phyloP scores from a whole-genome alignment of 1,140 invertebrate genomes.

The Caenorhabditis latens region DNA sequence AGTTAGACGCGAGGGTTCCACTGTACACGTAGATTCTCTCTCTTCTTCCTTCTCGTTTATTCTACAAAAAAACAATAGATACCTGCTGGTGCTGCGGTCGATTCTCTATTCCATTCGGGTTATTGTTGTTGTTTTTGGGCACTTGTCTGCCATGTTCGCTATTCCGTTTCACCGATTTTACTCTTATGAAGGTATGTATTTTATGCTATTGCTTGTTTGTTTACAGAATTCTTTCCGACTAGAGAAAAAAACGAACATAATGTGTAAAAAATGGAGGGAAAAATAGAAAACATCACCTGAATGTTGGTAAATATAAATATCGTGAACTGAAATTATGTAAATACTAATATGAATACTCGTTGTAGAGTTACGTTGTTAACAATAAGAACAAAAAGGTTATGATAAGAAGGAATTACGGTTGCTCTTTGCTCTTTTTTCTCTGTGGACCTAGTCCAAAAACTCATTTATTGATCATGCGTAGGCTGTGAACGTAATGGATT shows the following conservation, averaged over 20 bases:
- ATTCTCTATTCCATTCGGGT: neutral
- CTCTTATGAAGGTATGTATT: conserved; percentile 26
- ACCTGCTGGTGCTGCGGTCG: neutral
- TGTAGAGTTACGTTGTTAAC: neutral
- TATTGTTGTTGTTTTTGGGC: neutral
- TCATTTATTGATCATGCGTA: neutral
- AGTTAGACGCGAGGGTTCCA: conserved; percentile 13
- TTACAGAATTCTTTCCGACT: neutral
- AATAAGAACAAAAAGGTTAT: neutral
- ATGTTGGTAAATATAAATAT: conserved; percentile 1
- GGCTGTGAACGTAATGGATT: neutral
- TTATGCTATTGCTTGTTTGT: conserved; percentile 5
- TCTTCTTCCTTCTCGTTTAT: neutral
- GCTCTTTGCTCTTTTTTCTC: neutral
- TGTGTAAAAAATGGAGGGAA: neutral
- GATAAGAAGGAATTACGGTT: neutral
- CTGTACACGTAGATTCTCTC: conserved; percentile 4
- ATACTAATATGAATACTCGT: neutral
- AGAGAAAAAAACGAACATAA: neutral
- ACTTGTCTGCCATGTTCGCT: conserved; percentile 5
- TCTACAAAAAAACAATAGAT: conserved; percentile 29
- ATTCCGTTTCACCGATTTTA: conserved; percentile 48
- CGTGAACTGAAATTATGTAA: neutral
- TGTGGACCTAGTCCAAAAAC: too few species aligned
- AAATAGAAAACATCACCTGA: conserved; percentile 1